Percentiles rank a stretch among this genome's conserved stretches.
Conservation (phyloP, 2,113 vertebrate genomes). For the Numenius arquata region DNA sequence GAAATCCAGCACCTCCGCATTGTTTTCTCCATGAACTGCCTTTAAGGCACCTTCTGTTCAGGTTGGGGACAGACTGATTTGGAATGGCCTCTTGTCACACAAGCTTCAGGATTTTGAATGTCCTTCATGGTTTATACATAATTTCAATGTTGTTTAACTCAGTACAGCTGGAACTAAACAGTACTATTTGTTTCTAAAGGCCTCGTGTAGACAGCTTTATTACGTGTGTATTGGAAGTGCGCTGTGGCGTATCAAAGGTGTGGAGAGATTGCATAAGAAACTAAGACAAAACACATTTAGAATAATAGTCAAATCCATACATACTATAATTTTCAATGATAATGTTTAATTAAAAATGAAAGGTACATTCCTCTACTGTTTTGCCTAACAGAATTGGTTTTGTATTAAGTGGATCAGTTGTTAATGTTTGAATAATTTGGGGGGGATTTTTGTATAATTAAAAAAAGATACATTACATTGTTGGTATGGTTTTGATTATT, state of each 20-base stretch:
- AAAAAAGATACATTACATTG: constrained; percentile 21
- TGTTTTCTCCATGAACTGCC: not conserved
- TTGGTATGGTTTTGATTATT: not conserved
- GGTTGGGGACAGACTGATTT: not conserved
- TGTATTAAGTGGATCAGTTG: constrained; percentile 22
- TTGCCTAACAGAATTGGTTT: not conserved
- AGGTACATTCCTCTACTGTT: not conserved
- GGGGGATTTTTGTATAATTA: not conserved
- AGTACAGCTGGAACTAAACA: not conserved
- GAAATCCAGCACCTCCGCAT: not conserved
- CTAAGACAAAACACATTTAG: not conserved
- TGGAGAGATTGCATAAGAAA: not conserved
- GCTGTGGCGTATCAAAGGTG: not conserved
- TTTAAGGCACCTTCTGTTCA: not conserved
- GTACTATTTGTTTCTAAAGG: not conserved
- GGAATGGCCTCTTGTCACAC: not conserved
- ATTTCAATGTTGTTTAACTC: not conserved
- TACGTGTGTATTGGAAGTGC: not conserved
- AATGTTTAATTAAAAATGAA: constrained; percentile 1
- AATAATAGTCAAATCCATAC: not conserved
- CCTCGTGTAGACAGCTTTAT: not conserved
- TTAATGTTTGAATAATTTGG: constrained; percentile 12
- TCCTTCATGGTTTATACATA: not conserved
- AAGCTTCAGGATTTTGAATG: constrained; percentile 4
- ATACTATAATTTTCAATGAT: not conserved